Evolutionary conservation across 2,797 vertebrate species (phyloP), one percentile per base, ranked within the genome.

Genomic region (Clamator glandarius): DNA sequence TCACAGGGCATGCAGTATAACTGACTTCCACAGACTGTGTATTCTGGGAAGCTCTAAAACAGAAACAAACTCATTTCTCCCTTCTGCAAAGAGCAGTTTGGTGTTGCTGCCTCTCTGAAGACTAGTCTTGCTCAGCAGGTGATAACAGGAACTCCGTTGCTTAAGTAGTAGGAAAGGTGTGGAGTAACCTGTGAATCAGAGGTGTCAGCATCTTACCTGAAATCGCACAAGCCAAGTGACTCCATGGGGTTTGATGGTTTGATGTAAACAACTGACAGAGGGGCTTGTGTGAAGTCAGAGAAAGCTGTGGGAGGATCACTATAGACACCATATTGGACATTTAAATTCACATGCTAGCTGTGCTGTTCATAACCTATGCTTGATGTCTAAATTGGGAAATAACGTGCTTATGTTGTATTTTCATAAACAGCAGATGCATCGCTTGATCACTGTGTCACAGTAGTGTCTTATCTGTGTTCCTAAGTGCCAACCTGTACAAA

Each of bases 141-240:
- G 75, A 33, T 29, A 24, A n/a, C 24, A 4, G 31, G 0, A 17
- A 23, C 66, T 58, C 63, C 58, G 33, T 14, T 84, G 66, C 57
- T 23, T 11, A 11, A 54, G 50, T 6, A 24, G 66, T 1, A 21
- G 46, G 33, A 64, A 54, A 6, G 24, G 51, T 44, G 62, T n/a
- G 58, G 29, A 64, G 59, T 35, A 64, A 21, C 23, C 78, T 77
- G 69, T 62, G 85, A 69, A 62, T 48, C 70, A 78, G 75, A 70
- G 41, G 70, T 73, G 87, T 42, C 39, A 39, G 13, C 41, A 59
- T 42, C 31, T 90, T 46, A 78, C 80, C 87, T 90, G 62, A 64
- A 75, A 84, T 66, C 69, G 68, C 54, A 72, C 29, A 70, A 54
- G 14, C 44, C 10, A 24, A 41, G 18, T 3, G 12, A 59, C 26